phyloP scores from a whole-genome alignment of 2,113 vertebrate species.

The Oryzias melastigma region DNA sequence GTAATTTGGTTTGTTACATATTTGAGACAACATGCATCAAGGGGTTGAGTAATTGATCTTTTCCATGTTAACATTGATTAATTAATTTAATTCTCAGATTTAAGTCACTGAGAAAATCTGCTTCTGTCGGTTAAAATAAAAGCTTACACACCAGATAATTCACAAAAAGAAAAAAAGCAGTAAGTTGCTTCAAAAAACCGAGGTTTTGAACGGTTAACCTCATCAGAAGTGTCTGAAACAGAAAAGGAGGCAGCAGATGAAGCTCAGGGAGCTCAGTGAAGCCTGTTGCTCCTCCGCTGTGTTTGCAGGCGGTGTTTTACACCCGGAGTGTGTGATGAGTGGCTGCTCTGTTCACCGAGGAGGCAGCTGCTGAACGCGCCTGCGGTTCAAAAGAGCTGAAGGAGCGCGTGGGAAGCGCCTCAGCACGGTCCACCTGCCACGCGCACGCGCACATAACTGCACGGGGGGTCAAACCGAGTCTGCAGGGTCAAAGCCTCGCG shows the following conservation, averaged over 20 bases:
- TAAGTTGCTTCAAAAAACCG: not conserved
- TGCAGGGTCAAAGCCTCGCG: constrained; percentile 33
- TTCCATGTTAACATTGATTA: no score
- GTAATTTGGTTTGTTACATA: no score
- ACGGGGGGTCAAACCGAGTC: not conserved
- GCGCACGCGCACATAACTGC: constrained; percentile 25
- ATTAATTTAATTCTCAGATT: no score
- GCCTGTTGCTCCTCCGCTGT: constrained; percentile 65
- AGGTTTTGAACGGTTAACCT: constrained; percentile 30
- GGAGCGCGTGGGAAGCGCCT: constrained; percentile 69
- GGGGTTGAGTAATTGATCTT: no score
- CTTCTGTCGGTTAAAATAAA: no score
- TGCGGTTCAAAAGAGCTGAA: constrained; percentile 59
- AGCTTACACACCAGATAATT: no score
- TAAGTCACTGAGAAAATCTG: no score
- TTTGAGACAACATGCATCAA: no score
- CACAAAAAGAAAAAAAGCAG: not conserved
- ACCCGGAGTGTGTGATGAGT: constrained; percentile 28
- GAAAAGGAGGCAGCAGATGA: constrained; percentile 56
- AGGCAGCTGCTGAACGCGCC: constrained; percentile 63
- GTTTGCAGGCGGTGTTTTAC: constrained; percentile 47
- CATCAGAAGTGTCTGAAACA: constrained; percentile 61
- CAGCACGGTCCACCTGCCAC: constrained; percentile 73
- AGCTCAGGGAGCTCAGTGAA: constrained; percentile 30
- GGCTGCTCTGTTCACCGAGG: constrained; percentile 25